These are phyloP conservation scores for Spisula subtruncata DNA, from an alignment of 2,888 invertebrate species.

Conservation along the genomic window DNA sequence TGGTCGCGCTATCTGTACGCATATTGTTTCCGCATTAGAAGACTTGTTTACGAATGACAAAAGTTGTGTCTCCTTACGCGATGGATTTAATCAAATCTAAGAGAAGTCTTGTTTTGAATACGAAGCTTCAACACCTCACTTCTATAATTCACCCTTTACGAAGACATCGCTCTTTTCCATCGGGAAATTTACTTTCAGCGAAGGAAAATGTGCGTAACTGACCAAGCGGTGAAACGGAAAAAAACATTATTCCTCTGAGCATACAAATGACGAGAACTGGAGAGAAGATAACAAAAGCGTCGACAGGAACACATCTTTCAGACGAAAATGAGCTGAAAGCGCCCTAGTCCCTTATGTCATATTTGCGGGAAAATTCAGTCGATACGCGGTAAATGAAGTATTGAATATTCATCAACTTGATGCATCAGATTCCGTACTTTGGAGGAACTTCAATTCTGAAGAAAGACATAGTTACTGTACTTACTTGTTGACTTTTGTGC, in stretches of 20 bases:
- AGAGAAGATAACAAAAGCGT: not conserved
- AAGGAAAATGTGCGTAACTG: too few relatives aligned
- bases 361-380: not conserved
- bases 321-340: not conserved
- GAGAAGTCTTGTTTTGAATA: not conserved
- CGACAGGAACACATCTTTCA: too few relatives aligned
- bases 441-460: not conserved
- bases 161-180: not conserved
- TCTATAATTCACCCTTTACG: not conserved
- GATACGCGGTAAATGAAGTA: not conserved
- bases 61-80: too few relatives aligned
- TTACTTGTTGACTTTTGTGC: too few relatives aligned
- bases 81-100: conserved; percentile 10
- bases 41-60: too few relatives aligned
- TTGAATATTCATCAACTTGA: not conserved
- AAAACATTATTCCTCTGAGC: conserved; percentile 3
- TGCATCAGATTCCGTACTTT: too few relatives aligned
- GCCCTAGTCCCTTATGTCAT: too few relatives aligned
- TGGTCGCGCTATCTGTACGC: too few relatives aligned
- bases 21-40: too few relatives aligned
- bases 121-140: not conserved
- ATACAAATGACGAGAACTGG: not conserved
- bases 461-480: too few relatives aligned
- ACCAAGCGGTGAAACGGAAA: too few relatives aligned
- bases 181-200: too few relatives aligned